Evolutionary conservation across 2,797 vertebrate species (phyloP).

Genomic region (Sebastolobus altivelis): DNA sequence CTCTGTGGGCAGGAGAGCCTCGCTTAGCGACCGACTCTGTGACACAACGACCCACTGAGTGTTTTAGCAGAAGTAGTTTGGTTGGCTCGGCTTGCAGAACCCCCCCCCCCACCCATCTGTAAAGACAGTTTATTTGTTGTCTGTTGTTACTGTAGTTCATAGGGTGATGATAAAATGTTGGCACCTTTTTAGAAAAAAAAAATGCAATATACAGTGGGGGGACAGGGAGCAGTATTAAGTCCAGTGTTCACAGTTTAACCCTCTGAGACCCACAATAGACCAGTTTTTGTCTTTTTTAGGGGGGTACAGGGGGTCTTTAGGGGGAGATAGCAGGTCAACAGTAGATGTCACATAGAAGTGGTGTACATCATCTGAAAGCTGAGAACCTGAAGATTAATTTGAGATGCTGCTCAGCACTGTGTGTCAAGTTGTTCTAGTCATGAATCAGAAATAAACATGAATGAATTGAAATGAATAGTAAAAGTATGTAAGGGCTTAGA

Average conservation of each 20-base stretch:
- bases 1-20: conserved; percentile 26
- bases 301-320: no score
- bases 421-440: no score
- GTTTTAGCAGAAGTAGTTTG: conserved; percentile 50
- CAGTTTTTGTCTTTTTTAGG: no score
- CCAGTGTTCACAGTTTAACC: background rate
- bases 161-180: conserved; percentile 15
- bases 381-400: no score
- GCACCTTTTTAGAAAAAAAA: background rate
- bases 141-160: conserved; percentile 23
- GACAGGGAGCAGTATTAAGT: background rate
- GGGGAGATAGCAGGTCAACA: no score
- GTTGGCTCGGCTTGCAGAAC: background rate
- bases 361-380: no score
- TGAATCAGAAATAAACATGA: no score
- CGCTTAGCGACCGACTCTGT: conserved; percentile 34
- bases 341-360: no score
- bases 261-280: no score
- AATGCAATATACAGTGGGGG: background rate
- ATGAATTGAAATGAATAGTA: no score
- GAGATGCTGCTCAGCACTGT: no score
- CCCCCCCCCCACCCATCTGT: conserved; percentile 7
- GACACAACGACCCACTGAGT: conserved; percentile 49
- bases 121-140: conserved; percentile 44
- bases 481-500: no score